Percentiles rank a stretch among this genome's conserved stretches.
Evolutionary conservation across 2,888 invertebrate species (phyloP).

Genomic region (Odontocolon sp.): DNA sequence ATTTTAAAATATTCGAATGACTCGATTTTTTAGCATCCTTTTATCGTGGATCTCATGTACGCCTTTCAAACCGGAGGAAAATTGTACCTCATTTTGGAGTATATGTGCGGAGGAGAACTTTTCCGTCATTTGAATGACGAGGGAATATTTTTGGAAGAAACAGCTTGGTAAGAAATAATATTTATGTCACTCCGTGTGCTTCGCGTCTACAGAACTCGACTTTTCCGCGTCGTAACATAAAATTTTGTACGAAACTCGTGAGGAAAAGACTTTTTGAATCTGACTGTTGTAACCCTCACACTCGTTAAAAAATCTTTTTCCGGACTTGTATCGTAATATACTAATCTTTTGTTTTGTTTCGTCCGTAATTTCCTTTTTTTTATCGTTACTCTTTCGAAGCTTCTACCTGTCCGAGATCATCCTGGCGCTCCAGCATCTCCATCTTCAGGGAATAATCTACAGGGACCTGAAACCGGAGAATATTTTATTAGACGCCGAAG

Average conservation of each 20-base stretch:
- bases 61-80: conserved; percentile 90
- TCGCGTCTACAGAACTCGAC: too few species aligned
- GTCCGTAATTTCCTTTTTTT: background rate
- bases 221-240: too few species aligned
- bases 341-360: too few species aligned
- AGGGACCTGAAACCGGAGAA: conserved; percentile 99
- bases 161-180: conserved; percentile 83
- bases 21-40: conserved; percentile 84
- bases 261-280: too few species aligned
- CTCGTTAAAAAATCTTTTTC: too few species aligned
- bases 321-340: too few species aligned
- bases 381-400: conserved; percentile 61
- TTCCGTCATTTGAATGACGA: conserved; percentile 89
- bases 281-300: too few species aligned
- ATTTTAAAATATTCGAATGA: background rate
- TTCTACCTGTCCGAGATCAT: conserved; percentile 89
- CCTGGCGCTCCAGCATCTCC: conserved; percentile 87
- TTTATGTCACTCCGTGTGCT: too few species aligned
- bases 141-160: conserved; percentile 89
- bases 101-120: conserved; percentile 88
- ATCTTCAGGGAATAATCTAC: conserved; percentile 86
- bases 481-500: conserved; percentile 95
- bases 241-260: too few species aligned
- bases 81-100: conserved; percentile 88
- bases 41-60: conserved; percentile 89